Conservation (phyloP, 2,797 vertebrate genomes). For the Acanthurus lineatus region DNA sequence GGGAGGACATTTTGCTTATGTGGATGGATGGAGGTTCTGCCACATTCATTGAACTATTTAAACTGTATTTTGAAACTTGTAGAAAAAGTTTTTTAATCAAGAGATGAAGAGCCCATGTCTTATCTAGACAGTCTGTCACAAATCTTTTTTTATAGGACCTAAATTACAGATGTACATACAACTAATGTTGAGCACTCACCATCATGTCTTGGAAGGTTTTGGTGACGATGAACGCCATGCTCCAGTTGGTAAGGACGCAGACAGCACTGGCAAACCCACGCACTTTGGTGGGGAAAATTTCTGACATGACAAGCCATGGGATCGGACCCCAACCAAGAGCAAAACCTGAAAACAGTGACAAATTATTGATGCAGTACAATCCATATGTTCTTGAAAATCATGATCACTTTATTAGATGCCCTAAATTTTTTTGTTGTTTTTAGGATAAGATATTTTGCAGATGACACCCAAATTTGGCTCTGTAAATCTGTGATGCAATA, state of each 20-base stretch:
- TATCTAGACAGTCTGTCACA: not conserved
- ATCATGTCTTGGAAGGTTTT: conserved; percentile 90
- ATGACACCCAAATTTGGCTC: not conserved
- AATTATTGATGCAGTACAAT: not conserved
- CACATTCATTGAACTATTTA: no score
- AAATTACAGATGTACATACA: no score
- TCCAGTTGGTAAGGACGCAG: conserved; percentile 92
- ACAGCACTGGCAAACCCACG: conserved; percentile 86
- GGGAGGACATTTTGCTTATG: not conserved
- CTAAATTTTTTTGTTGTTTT: not conserved
- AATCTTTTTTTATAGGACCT: not conserved
- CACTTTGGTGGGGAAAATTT: conserved; percentile 90
- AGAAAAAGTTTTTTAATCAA: no score
- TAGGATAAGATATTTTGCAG: not conserved
- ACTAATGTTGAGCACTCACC: conserved; percentile 79
- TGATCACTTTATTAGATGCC: not conserved
- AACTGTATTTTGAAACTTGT: no score
- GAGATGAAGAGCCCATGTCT: no score
- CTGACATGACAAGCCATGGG: conserved; percentile 92
- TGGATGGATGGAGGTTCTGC: no score
- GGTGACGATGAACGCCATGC: conserved; percentile 90
- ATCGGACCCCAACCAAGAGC: conserved; percentile 92
- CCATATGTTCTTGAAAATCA: not conserved
- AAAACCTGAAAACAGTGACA: conserved; percentile 84
- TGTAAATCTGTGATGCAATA: not conserved